Percentiles rank a stretch among this genome's conserved stretches.
Evolutionary conservation across 2,113 vertebrate genomes (phyloP).

Genomic region (Hoplias malabaricus): DNA sequence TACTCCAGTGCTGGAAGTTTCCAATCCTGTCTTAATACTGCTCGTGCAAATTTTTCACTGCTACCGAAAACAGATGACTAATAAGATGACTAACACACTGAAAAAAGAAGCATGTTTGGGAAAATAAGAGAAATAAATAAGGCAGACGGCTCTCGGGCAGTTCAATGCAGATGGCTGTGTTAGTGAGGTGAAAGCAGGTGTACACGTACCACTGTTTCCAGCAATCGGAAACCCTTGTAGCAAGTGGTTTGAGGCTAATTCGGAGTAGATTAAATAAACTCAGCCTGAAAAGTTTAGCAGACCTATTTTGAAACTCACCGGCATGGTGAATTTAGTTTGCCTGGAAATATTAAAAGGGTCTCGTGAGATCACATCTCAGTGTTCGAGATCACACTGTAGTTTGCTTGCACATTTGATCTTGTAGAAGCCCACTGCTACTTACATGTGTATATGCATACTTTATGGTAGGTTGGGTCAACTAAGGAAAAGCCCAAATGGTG

Average conservation of each 20-base stretch:
- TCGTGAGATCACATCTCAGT: no score
- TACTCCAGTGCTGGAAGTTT: not conserved
- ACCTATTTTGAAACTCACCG: no score
- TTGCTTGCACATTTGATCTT: no score
- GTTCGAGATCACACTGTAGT: no score
- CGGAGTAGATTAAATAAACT: not conserved
- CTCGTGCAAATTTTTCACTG: not conserved
- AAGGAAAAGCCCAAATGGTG: no score
- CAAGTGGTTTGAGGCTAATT: not conserved
- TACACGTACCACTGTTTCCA: not conserved
- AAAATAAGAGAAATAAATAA: slow-evolving; percentile 5
- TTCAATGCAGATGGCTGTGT: not conserved
- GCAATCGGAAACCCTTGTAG: not conserved
- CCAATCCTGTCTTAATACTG: not conserved
- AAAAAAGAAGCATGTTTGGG: not conserved
- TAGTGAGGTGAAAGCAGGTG: not conserved
- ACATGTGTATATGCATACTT: no score
- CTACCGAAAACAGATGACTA: slow-evolving; percentile 20
- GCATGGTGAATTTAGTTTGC: no score
- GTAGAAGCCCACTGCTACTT: no score
- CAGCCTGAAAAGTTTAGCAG: not conserved
- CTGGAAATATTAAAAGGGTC: no score
- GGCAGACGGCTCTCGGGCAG: not conserved
- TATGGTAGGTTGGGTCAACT: no score
- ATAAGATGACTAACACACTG: not conserved